Percentiles rank a stretch among this genome's conserved stretches.
Evolutionary conservation across 2,888 invertebrate genomes (phyloP).

Genomic region (Pandemis cinnamomeana): DNA sequence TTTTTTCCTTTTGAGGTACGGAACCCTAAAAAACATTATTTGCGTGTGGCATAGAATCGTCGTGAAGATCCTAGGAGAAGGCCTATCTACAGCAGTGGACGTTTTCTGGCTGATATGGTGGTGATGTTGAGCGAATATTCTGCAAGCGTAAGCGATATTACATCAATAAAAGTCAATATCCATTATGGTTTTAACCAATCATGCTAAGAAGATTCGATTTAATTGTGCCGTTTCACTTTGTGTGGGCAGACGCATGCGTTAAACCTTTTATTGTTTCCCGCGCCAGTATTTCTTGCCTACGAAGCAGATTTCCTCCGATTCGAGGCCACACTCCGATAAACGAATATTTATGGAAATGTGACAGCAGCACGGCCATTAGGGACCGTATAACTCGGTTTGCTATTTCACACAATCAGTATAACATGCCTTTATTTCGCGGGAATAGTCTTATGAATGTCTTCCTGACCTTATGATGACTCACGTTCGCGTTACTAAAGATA

Average conservation of each 20-base stretch:
- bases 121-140: too few relatives aligned
- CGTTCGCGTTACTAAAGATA: neutral
- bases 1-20: too few relatives aligned
- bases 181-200: too few relatives aligned
- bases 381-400: slow-evolving; percentile 28
- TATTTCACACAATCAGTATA: slow-evolving; percentile 33
- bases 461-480: neutral
- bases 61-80: too few relatives aligned
- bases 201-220: slow-evolving; percentile 10
- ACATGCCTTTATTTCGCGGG: slow-evolving; percentile 32
- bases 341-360: slow-evolving; percentile 77
- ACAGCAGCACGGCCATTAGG: slow-evolving; percentile 45
- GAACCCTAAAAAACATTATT: too few relatives aligned
- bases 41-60: too few relatives aligned
- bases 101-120: too few relatives aligned
- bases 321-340: slow-evolving; percentile 68
- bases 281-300: slow-evolving; percentile 51
- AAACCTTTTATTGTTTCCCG: slow-evolving; percentile 52
- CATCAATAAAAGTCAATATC: too few relatives aligned
- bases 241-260: slow-evolving; percentile 11
- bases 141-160: too few relatives aligned
- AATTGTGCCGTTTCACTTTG: slow-evolving; percentile 26
- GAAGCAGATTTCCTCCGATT: slow-evolving; percentile 66
- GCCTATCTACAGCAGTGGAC: too few relatives aligned
- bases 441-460: slow-evolving; percentile 26